Percentiles rank a stretch among this genome's conserved stretches.
Evolutionary conservation across 2,888 invertebrate species (phyloP).

Genomic region (Melipona bicolor): DNA sequence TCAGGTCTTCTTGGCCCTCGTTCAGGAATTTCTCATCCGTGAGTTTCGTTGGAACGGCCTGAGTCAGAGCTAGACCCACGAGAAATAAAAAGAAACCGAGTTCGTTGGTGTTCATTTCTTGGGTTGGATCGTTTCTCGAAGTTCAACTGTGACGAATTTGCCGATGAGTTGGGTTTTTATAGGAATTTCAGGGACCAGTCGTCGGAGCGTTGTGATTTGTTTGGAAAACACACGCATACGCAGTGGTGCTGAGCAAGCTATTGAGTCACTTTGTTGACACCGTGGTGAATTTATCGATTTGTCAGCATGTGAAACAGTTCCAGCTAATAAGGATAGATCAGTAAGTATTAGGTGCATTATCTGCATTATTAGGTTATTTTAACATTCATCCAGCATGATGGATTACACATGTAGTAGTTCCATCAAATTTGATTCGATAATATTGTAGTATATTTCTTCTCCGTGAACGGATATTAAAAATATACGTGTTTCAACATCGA

Average conservation of each 20-base stretch:
- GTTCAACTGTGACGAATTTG: constrained; percentile 51
- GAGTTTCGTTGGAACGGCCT: constrained; percentile 50
- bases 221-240: constrained; percentile 18
- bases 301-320: neutral
- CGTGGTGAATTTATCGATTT: neutral
- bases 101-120: constrained; percentile 47
- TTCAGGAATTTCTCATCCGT: constrained; percentile 46
- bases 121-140: constrained; percentile 1
- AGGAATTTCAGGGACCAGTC: constrained; percentile 9
- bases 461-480: too few relatives aligned
- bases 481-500: too few relatives aligned
- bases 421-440: too few relatives aligned
- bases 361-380: neutral
- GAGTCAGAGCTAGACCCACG: constrained; percentile 45
- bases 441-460: too few relatives aligned
- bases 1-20: neutral
- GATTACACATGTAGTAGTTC: too few relatives aligned
- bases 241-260: constrained; percentile 17
- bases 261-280: constrained; percentile 10
- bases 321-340: neutral
- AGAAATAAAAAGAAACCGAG: constrained; percentile 29
- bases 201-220: neutral
- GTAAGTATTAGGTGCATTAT: neutral
- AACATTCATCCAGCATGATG: too few relatives aligned
- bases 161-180: constrained; percentile 48